Evolutionary conservation across 1,140 invertebrate species (phyloP).

Genomic region (Drosophila pectinifera): DNA sequence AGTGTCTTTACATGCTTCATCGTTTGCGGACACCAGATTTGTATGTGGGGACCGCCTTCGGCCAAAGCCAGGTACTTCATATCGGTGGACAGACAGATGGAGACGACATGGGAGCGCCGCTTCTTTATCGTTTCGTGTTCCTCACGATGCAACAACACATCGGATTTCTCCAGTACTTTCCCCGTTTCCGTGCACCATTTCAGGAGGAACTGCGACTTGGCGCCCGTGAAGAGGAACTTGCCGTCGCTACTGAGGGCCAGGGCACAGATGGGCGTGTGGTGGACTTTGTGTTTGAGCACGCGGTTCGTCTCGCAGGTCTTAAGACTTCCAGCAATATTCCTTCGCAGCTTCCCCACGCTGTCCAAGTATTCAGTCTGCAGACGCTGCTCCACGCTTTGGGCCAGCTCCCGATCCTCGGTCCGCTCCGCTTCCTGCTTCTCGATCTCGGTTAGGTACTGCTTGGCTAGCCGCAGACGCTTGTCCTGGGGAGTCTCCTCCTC

Average conservation of each 20-base stretch:
- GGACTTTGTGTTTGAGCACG: conserved; percentile 89
- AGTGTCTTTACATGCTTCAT: conserved; percentile 93
- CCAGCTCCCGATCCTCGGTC: conserved; percentile 88
- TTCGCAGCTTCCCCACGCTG: conserved; percentile 91
- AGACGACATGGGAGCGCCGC: conserved; percentile 87
- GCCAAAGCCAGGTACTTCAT: conserved; percentile 93
- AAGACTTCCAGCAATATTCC: conserved; percentile 90
- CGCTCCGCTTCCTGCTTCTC: conserved; percentile 91
- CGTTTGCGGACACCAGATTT: conserved; percentile 93
- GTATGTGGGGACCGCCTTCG: conserved; percentile 91
- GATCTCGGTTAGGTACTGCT: conserved; percentile 94
- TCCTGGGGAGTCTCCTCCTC: conserved; percentile 95
- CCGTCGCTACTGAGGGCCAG: conserved; percentile 91
- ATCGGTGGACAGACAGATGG: conserved; percentile 93
- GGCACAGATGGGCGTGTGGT: conserved; percentile 93
- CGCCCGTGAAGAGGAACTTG: conserved; percentile 91
- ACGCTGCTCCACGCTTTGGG: conserved; percentile 89
- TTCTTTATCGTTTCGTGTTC: conserved; percentile 86
- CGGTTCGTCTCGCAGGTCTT: conserved; percentile 85
- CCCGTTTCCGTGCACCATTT: conserved; percentile 90
- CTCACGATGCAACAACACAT: conserved; percentile 85
- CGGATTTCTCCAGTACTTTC: conserved; percentile 64
- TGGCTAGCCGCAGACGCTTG: conserved; percentile 94
- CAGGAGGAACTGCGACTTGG: conserved; percentile 94
- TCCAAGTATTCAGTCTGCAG: conserved; percentile 94